These are phyloP conservation scores for Monomorium pharaonis DNA, from an alignment of 1,140 invertebrate species.

Conservation along the genomic window DNA sequence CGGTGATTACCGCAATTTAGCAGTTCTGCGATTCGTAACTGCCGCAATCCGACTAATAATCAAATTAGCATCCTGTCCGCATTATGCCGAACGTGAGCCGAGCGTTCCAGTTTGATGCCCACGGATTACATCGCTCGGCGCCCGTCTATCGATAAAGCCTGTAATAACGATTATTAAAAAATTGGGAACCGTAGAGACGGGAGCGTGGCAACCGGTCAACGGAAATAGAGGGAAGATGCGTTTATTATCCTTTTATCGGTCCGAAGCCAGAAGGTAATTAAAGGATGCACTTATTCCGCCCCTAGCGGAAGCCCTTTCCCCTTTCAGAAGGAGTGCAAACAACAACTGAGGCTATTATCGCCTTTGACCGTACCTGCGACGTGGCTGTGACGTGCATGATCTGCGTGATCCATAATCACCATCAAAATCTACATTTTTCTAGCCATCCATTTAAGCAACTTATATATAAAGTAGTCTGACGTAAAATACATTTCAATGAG, in stretches of 20 bases:
- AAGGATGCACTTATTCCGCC: conserved; percentile 69
- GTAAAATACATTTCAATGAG: too few relatives aligned
- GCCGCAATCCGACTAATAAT: conserved; percentile 57
- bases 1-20: conserved; percentile 48
- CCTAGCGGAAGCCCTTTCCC: conserved; percentile 62
- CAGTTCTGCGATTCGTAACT: conserved; percentile 46
- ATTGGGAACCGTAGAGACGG: conserved; percentile 52
- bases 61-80: conserved; percentile 56
- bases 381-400: background rate
- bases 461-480: too few relatives aligned
- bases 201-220: conserved; percentile 32
- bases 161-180: conserved; percentile 58
- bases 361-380: background rate
- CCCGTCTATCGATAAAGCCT: conserved; percentile 30
- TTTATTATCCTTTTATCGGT: conserved; percentile 68
- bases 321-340: conserved; percentile 62
- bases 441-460: background rate
- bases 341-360: conserved; percentile 36
- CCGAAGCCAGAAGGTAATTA: conserved; percentile 59
- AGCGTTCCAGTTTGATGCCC: conserved; percentile 53
- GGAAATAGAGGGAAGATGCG: conserved; percentile 56
- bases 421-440: background rate
- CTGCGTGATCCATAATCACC: background rate
- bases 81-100: conserved; percentile 41
- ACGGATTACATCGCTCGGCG: conserved; percentile 45